phyloP scores from a whole-genome alignment of 1,140 invertebrate species.

The Dysdera silvatica region DNA sequence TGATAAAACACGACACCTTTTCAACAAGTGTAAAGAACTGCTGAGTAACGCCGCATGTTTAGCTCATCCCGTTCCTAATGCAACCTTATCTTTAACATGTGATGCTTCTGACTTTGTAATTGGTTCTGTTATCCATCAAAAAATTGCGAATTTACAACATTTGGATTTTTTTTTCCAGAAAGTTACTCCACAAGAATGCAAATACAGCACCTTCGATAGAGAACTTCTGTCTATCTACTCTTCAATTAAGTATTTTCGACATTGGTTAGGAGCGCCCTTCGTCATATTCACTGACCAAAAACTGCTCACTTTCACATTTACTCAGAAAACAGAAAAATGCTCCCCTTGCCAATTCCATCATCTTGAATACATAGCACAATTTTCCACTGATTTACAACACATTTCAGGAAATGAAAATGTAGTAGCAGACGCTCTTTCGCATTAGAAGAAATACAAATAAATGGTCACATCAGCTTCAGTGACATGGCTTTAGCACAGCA shows the following conservation, averaged over 20 bases:
- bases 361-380: constrained; percentile 42
- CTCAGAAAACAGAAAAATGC: not conserved
- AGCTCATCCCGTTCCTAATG: constrained; percentile 34
- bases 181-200: constrained; percentile 19
- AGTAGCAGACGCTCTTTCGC: constrained; percentile 18
- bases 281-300: constrained; percentile 37
- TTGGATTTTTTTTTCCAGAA: constrained; percentile 25
- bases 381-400: constrained; percentile 40
- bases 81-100: not conserved
- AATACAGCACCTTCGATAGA: constrained; percentile 32
- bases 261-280: constrained; percentile 38
- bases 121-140: constrained; percentile 25
- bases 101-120: constrained; percentile 26
- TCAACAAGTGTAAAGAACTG: not conserved
- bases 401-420: constrained; percentile 40
- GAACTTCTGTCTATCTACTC: constrained; percentile 36
- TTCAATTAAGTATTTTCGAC: constrained; percentile 36
- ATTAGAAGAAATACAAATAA: not conserved
- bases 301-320: constrained; percentile 35
- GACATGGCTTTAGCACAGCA: not conserved
- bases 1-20: not conserved
- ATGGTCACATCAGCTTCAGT: not conserved
- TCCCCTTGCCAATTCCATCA: constrained; percentile 28
- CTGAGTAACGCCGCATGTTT: not conserved
- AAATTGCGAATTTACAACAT: not conserved